A percentile compares a stretch with the other conserved stretches of the same genome.
These are phyloP conservation scores for Ophion ventricosus DNA, from an alignment of 2,888 invertebrate genomes.

Conservation along the genomic window DNA sequence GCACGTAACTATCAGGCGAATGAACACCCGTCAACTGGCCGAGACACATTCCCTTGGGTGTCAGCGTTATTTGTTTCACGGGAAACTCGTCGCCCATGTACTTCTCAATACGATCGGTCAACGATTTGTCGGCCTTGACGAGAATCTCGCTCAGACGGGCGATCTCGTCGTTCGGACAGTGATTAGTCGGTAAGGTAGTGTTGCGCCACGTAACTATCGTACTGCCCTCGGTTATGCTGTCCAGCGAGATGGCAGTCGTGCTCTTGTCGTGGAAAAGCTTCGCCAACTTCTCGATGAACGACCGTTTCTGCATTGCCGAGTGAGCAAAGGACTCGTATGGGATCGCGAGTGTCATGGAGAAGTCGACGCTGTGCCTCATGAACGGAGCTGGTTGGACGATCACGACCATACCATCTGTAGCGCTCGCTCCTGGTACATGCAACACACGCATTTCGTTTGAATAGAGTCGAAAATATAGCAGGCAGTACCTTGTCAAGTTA, in stretches of 20 bases:
- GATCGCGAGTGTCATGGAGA: conserved; percentile 91
- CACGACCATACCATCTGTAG: conserved; percentile 91
- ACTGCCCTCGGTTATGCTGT: conserved; percentile 88
- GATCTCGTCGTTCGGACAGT: conserved; percentile 92
- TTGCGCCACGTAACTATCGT: conserved; percentile 92
- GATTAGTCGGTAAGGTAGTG: conserved; percentile 88
- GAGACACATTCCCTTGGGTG: conserved; percentile 85
- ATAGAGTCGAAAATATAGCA: neutral
- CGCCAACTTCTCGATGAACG: conserved; percentile 92
- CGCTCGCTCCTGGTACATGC: conserved; percentile 83
- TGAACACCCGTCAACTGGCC: conserved; percentile 83
- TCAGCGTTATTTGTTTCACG: conserved; percentile 85
- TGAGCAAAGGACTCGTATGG: conserved; percentile 88
- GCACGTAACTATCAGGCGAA: conserved; percentile 76
- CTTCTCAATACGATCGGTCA: conserved; percentile 86
- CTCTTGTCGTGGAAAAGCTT: conserved; percentile 90
- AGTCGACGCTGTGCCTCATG: conserved; percentile 89
- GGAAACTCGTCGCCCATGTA: conserved; percentile 90
- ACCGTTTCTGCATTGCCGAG: conserved; percentile 90
- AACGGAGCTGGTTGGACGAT: conserved; percentile 88
- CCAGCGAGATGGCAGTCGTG: conserved; percentile 89
- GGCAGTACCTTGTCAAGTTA: neutral
- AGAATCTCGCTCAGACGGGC: conserved; percentile 89
- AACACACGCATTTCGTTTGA: neutral
- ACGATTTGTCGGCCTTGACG: conserved; percentile 87